A percentile compares a stretch with the other conserved stretches of the same genome.
Evolutionary conservation across 2,888 invertebrate genomes (phyloP).

Genomic region (Xylocampa areola): DNA sequence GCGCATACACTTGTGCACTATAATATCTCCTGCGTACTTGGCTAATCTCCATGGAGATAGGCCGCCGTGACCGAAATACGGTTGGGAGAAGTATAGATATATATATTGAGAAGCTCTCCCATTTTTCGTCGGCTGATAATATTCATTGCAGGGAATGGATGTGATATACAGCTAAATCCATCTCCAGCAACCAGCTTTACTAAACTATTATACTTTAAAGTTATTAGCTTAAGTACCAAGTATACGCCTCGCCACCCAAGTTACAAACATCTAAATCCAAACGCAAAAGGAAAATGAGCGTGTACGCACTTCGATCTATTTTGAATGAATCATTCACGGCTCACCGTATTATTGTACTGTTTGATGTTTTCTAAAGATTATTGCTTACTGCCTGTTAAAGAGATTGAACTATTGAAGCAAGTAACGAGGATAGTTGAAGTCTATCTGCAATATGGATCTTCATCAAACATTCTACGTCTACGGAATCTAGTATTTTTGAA

Average conservation of each 20-base stretch:
- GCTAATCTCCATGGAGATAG: too few relatives aligned
- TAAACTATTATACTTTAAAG: constrained; percentile 21
- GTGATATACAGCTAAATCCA: too few relatives aligned
- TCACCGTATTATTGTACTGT: constrained; percentile 14
- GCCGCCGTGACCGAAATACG: too few relatives aligned
- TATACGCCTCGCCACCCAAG: constrained; percentile 40
- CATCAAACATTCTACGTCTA: too few relatives aligned
- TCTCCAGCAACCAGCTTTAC: constrained; percentile 15
- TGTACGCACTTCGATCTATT: constrained; percentile 41
- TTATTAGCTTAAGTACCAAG: constrained; percentile 36
- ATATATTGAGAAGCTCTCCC: too few relatives aligned
- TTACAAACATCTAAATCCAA: constrained; percentile 44
- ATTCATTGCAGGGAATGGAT: too few relatives aligned
- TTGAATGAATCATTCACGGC: constrained; percentile 51
- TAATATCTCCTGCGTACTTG: too few relatives aligned
- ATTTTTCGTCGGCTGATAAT: too few relatives aligned
- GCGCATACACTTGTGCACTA: too few relatives aligned
- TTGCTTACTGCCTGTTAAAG: constrained; percentile 5
- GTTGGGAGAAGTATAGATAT: too few relatives aligned
- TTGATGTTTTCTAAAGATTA: constrained; percentile 15
- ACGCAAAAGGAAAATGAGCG: constrained; percentile 43
- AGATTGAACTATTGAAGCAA: constrained; percentile 12
- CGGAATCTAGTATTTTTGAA: too few relatives aligned
- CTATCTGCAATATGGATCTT: neutral
- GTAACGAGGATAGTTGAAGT: constrained; percentile 3